phyloP scores from a whole-genome alignment of 2,113 vertebrate species.

The Hippoglossus stenolepis region DNA sequence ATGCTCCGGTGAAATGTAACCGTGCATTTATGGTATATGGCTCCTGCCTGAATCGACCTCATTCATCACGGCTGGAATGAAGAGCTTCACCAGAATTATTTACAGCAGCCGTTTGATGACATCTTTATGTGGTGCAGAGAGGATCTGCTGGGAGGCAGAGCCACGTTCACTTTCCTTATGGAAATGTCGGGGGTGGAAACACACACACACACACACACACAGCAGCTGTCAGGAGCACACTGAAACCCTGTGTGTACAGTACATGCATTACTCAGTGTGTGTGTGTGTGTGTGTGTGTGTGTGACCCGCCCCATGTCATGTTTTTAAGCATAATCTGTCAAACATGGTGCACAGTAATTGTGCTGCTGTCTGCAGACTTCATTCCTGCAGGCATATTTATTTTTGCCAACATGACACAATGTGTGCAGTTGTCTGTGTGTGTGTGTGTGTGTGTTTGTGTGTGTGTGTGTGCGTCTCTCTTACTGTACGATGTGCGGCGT shows the following conservation, averaged over 20 bases:
- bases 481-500: background rate
- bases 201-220: background rate
- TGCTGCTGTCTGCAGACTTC: constrained; percentile 26
- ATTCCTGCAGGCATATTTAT: constrained; percentile 26
- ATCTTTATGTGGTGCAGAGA: constrained; percentile 55
- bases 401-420: constrained; percentile 18
- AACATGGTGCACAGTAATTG: constrained; percentile 24
- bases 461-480: constrained; percentile 9
- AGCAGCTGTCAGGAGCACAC: constrained; percentile 18
- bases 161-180: constrained; percentile 28
- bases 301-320: constrained; percentile 7
- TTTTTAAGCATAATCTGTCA: constrained; percentile 39
- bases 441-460: constrained; percentile 13
- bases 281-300: background rate
- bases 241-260: background rate
- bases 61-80: constrained; percentile 12
- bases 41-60: background rate
- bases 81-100: constrained; percentile 27
- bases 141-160: constrained; percentile 36
- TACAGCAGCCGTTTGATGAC: constrained; percentile 29
- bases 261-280: background rate
- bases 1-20: background rate
- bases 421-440: constrained; percentile 1
- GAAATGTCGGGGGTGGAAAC: constrained; percentile 29
- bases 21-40: background rate